Evolutionary conservation across 2,888 invertebrate genomes (phyloP).

Genomic region (Drosophila picticornis): DNA sequence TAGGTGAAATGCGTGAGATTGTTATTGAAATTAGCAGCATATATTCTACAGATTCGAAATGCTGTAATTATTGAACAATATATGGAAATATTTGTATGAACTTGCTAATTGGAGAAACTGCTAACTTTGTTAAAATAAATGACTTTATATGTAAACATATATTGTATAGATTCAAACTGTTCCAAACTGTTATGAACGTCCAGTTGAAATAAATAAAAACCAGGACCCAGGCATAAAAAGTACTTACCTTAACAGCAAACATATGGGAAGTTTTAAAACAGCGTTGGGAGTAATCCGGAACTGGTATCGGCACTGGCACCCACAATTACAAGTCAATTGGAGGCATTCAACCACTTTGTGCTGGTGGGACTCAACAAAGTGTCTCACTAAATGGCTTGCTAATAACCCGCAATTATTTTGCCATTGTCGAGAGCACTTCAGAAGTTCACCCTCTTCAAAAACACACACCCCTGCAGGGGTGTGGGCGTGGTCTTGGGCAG

Average conservation of each 20-base stretch:
- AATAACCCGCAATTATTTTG: constrained; percentile 73
- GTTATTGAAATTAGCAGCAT: not conserved
- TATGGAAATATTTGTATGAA: not conserved
- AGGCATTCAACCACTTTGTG: constrained; percentile 33
- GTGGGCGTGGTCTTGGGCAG: constrained; percentile 25
- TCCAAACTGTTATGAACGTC: not conserved
- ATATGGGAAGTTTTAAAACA: constrained; percentile 13
- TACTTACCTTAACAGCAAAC: constrained; percentile 32
- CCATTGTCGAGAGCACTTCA: constrained; percentile 60
- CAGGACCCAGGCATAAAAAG: not conserved
- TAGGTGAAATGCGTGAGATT: not conserved
- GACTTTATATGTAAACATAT: not conserved
- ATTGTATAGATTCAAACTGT: not conserved
- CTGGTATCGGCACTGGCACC: constrained; percentile 5
- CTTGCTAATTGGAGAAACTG: not conserved
- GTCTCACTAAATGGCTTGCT: constrained; percentile 65
- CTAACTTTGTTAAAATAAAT: not conserved
- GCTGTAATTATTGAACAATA: not conserved
- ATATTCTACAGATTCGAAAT: not conserved
- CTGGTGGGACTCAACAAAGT: constrained; percentile 42
- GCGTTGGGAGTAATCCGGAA: not conserved
- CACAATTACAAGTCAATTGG: constrained; percentile 45
- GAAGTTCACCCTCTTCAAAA: constrained; percentile 31
- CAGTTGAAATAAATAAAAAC: not conserved
- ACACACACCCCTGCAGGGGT: constrained; percentile 7